Evolutionary conservation across 2,113 vertebrate genomes (phyloP).

Genomic region (Glaucomys volans): DNA sequence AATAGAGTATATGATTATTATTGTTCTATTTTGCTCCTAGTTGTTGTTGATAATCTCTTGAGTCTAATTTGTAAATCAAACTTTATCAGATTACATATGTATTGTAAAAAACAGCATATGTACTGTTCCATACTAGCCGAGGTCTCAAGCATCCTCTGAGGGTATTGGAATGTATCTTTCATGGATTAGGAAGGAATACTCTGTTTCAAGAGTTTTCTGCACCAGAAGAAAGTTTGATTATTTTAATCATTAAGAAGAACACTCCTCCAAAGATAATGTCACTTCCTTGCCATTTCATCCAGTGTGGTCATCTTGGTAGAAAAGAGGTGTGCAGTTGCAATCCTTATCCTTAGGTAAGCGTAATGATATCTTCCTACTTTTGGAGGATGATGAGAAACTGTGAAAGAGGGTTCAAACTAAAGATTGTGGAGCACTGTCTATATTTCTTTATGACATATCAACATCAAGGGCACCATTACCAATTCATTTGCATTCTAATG

Average conservation of each 20-base stretch:
- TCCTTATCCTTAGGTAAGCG: slow-evolving; percentile 61
- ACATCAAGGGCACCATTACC: slow-evolving; percentile 83
- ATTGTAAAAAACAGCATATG: too few species aligned
- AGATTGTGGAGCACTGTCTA: slow-evolving; percentile 59
- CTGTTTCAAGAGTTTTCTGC: neutral
- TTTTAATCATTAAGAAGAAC: slow-evolving; percentile 19
- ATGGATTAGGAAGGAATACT: neutral
- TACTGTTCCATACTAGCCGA: too few species aligned
- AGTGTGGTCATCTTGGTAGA: neutral
- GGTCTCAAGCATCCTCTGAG: neutral
- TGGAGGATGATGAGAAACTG: slow-evolving; percentile 51
- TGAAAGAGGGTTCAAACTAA: slow-evolving; percentile 70
- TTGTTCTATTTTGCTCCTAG: neutral
- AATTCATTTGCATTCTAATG: slow-evolving; percentile 84
- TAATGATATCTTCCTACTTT: slow-evolving; percentile 63
- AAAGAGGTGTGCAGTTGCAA: neutral
- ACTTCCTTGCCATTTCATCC: neutral
- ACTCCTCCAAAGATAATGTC: neutral
- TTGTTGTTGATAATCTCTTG: neutral
- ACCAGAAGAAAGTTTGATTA: neutral
- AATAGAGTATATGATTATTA: neutral
- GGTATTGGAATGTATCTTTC: neutral
- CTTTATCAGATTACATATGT: neutral
- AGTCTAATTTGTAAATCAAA: neutral
- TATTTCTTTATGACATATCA: slow-evolving; percentile 82